A percentile compares a stretch with the other conserved stretches of the same genome.
phyloP scores from a whole-genome alignment of 2,888 invertebrate species.

The Acronicta leporina region DNA sequence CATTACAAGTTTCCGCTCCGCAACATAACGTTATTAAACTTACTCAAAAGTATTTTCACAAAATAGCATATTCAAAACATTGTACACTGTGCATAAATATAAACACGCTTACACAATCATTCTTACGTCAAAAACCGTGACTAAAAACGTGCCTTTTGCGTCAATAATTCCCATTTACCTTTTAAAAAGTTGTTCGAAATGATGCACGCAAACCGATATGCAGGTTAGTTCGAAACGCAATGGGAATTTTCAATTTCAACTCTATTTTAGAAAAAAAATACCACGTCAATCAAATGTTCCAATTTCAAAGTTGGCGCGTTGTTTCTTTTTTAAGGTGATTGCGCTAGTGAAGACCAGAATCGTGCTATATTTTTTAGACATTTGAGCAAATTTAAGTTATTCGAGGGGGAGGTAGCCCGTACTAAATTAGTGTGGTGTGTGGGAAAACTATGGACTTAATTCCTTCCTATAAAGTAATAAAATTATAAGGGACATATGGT shows the following conservation, averaged over 20 bases:
- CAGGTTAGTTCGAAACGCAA: constrained; percentile 26
- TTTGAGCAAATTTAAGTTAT: too few relatives aligned
- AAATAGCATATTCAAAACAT: too few relatives aligned
- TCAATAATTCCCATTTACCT: constrained; percentile 19
- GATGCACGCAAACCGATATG: constrained; percentile 48
- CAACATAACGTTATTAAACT: neutral
- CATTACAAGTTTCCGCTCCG: too few relatives aligned
- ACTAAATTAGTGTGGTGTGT: too few relatives aligned
- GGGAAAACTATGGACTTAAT: too few relatives aligned
- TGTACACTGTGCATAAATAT: neutral
- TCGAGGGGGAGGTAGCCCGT: too few relatives aligned
- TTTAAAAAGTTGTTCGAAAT: constrained; percentile 23
- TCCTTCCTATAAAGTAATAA: too few relatives aligned
- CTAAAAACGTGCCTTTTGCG: constrained; percentile 7
- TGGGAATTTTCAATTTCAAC: constrained; percentile 32
- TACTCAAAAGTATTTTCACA: too few relatives aligned
- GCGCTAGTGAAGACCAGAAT: neutral
- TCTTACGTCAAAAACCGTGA: constrained; percentile 10
- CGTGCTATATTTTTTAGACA: too few relatives aligned
- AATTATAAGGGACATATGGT: too few relatives aligned
- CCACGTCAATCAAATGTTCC: constrained; percentile 8
- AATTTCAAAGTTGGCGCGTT: constrained; percentile 21
- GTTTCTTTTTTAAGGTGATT: constrained; percentile 20
- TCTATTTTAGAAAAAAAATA: constrained; percentile 21
- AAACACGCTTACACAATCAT: constrained; percentile 8